Conservation (phyloP, 2,888 invertebrate genomes). For the Drosophila robusta region DNA sequence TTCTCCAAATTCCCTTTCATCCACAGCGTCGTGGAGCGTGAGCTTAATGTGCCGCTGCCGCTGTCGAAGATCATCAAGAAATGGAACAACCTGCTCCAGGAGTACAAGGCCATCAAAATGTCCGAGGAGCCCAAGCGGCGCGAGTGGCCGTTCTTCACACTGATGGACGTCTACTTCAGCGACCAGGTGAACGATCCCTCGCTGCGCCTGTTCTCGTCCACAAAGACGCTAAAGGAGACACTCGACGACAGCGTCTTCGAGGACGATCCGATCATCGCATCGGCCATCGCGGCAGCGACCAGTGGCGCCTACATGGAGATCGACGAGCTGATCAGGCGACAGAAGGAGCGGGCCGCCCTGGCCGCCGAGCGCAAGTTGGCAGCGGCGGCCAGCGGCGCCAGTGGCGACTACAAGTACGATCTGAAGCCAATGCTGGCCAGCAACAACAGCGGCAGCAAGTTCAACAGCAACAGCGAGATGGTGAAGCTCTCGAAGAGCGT, state of each 20-base stretch:
- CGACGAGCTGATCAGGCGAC: slow-evolving; percentile 83
- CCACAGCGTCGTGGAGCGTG: slow-evolving; percentile 84
- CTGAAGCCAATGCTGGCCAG: slow-evolving; percentile 80
- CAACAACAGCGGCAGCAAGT: slow-evolving; percentile 74
- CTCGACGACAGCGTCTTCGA: slow-evolving; percentile 85
- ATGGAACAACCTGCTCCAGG: slow-evolving; percentile 85
- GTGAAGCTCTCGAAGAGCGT: slow-evolving; percentile 82
- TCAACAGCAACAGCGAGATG: slow-evolving; percentile 76
- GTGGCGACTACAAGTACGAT: slow-evolving; percentile 80
- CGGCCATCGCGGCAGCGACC: slow-evolving; percentile 85
- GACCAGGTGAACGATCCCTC: slow-evolving; percentile 86
- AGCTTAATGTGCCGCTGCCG: slow-evolving; percentile 85
- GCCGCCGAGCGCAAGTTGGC: slow-evolving; percentile 76
- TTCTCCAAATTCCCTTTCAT: slow-evolving; percentile 3
- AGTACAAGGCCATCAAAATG: slow-evolving; percentile 85
- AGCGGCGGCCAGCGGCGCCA: slow-evolving; percentile 63
- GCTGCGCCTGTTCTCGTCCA: slow-evolving; percentile 85
- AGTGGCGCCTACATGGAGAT: slow-evolving; percentile 85
- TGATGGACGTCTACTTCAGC: slow-evolving; percentile 85
- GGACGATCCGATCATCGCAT: slow-evolving; percentile 85
- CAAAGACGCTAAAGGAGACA: slow-evolving; percentile 85
- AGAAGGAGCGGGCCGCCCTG: slow-evolving; percentile 81
- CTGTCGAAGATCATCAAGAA: slow-evolving; percentile 85
- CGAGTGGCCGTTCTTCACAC: slow-evolving; percentile 85
- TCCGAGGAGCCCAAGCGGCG: slow-evolving; percentile 85